Base-by-base conservation (phyloP, 2,888 invertebrate species). In the Tryphoninae sp. region DNA sequence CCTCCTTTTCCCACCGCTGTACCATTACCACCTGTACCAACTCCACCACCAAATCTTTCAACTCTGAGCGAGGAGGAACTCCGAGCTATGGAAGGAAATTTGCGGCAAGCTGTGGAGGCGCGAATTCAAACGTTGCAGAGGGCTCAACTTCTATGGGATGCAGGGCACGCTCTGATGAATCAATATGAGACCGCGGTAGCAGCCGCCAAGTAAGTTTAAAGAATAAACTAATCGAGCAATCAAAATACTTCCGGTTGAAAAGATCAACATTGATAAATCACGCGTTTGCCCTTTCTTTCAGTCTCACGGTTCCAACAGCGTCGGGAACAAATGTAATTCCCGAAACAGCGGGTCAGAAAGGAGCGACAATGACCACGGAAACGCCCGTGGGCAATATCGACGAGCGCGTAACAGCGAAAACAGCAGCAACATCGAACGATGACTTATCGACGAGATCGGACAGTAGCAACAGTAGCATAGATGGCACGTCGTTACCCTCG, bases 81-180 rank as follows among this genome's bases (percentile, higher is more conserved):
- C 74, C 93, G 94, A 78, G 94, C 95, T 16, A 95, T 99, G 95
- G 99, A 99, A 92, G 98, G 98, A 42, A 95, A 94, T 85, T 96
- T 97, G 88, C 94, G 99, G 82, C 94, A 95, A 85, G 96, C 97
- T 87, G 95, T 99, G 49, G 98, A 99, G 91, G 98, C 98, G 4
- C 94, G 99, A 82, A 95, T 99, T 83, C 96, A 96, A 93, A 95
- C 95, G 86, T 91, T 97, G 80, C 94, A 95, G 80, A 97, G 98
- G 92, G 96, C 98, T 85, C 96, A 97, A 93, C 93, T 97, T 1
- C 95, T 99, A 92, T 92, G 99, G 86, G 99, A 99, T 92, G 98
- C 98, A 58, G 98, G 98, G 2, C 96, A 97, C 81, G 93, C 97
- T 67, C 96, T 99, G 93, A 97, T 99, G 96, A 96, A 97, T 89